These are phyloP conservation scores for Turritopsis rubra DNA, from an alignment of 30 jellyfish, hydroid and myxozoan species.

Conservation along the genomic window DNA sequence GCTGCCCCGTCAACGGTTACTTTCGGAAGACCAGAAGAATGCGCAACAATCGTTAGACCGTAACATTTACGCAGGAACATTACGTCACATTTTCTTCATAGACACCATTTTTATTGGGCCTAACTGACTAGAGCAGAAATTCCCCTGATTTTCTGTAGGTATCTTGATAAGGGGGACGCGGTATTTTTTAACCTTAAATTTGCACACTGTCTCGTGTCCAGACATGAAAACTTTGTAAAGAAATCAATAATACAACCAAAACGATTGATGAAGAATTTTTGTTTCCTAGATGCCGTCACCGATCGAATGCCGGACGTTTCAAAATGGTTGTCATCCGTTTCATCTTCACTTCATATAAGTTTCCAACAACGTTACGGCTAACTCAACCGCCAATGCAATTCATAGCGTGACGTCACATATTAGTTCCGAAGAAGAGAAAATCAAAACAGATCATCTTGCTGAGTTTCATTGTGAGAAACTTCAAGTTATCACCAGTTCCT, in stretches of 20 bases:
- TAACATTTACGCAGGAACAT: background rate
- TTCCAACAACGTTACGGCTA: background rate
- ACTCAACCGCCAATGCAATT: background rate
- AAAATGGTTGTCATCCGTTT: background rate
- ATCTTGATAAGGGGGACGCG: too few relatives aligned
- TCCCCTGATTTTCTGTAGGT: background rate
- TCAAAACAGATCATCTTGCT: too few relatives aligned
- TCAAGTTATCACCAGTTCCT: background rate
- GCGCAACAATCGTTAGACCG: background rate
- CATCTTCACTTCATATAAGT: background rate
- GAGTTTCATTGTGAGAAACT: background rate
- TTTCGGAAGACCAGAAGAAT: too few relatives aligned
- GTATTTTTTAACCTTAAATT: too few relatives aligned
- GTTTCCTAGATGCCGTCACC: background rate
- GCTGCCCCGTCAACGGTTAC: too few relatives aligned
- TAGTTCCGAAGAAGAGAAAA: too few relatives aligned
- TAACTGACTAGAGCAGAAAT: background rate
- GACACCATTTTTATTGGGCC: background rate
- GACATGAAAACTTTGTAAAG: background rate
- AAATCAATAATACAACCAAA: background rate
- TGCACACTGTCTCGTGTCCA: background rate
- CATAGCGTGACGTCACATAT: too few relatives aligned
- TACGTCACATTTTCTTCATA: background rate
- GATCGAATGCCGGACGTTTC: background rate
- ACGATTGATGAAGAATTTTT: background rate